These are phyloP conservation scores for Neoniphon sammara DNA, from an alignment of 2,797 vertebrate genomes.

Conservation along the genomic window DNA sequence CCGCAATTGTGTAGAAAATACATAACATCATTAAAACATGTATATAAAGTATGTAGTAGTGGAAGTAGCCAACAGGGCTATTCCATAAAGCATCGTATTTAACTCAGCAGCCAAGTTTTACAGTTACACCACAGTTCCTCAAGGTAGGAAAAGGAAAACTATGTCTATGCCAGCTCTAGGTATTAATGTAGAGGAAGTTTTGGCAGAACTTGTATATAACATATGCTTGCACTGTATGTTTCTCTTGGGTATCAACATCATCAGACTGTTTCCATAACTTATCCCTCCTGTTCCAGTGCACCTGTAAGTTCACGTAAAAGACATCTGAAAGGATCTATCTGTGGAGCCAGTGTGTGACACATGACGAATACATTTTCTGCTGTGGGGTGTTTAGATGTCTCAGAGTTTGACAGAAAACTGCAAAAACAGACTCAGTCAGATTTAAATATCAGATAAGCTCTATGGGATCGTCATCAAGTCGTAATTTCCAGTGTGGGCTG, in stretches of 20 bases:
- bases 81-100: constrained; percentile 45
- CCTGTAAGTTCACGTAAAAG: constrained; percentile 41
- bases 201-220: background rate
- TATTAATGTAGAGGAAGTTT: constrained; percentile 22
- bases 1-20: constrained; percentile 51
- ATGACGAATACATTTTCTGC: constrained; percentile 49
- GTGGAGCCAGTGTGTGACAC: constrained; percentile 39
- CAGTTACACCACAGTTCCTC: constrained; percentile 21
- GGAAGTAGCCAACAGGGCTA: constrained; percentile 43
- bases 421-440: constrained; percentile 41
- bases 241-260: constrained; percentile 6
- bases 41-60: constrained; percentile 34
- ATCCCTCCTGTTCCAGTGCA: constrained; percentile 11
- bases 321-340: constrained; percentile 19
- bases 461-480: constrained; percentile 35
- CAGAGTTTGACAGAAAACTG: constrained; percentile 41
- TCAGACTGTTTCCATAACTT: constrained; percentile 1
- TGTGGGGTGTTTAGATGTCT: constrained; percentile 26
- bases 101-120: constrained; percentile 49
- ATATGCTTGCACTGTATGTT: background rate
- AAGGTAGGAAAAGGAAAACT: constrained; percentile 25
- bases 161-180: constrained; percentile 14
- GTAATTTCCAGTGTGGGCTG: constrained; percentile 65
- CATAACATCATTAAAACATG: constrained; percentile 65
- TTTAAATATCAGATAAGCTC: constrained; percentile 54